phyloP scores from a whole-genome alignment of 2,113 vertebrate species.

The Myotis yumanensis region DNA sequence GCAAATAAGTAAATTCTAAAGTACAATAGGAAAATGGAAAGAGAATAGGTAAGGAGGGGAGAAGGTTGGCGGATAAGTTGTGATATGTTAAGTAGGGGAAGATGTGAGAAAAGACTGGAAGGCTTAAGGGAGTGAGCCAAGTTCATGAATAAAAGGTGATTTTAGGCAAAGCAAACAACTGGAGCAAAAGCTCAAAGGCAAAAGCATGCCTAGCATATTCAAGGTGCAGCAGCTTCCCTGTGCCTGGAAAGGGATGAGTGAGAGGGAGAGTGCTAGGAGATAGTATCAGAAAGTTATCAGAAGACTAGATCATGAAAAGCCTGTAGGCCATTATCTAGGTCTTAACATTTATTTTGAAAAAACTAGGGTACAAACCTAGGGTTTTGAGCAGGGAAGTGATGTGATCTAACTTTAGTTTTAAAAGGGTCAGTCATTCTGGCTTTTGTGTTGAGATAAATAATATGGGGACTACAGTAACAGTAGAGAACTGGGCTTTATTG shows the following conservation, averaged over 20 bases:
- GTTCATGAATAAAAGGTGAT: neutral
- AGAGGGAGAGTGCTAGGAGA: neutral
- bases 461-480: neutral
- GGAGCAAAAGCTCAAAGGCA: neutral
- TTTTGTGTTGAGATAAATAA: neutral
- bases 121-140: neutral
- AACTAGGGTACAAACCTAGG: neutral
- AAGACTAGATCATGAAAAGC: neutral
- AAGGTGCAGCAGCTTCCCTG: neutral
- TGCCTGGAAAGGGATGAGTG: neutral
- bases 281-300: neutral
- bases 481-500: neutral
- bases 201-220: neutral
- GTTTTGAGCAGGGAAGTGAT: neutral
- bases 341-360: conserved; percentile 9
- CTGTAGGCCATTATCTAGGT: neutral
- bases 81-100: neutral
- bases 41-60: neutral
- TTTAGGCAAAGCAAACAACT: neutral
- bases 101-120: neutral
- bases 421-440: neutral
- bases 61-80: neutral
- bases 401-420: neutral
- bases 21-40: neutral
- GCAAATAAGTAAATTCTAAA: neutral